These are phyloP conservation scores for Phocides pigmalion DNA, from an alignment of 1,140 invertebrate genomes.

Conservation along the genomic window DNA sequence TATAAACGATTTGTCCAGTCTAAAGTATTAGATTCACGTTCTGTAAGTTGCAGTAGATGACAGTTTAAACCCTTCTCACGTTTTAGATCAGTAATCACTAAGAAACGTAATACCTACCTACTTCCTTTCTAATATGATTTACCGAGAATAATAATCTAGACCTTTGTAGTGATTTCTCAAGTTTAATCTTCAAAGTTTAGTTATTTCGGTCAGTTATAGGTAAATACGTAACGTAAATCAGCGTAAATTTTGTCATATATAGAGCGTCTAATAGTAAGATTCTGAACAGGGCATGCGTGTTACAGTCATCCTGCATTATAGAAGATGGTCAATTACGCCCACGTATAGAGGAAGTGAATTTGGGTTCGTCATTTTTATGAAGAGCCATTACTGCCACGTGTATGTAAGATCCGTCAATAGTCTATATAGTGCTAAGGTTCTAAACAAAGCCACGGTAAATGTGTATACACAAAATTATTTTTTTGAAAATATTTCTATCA, in stretches of 20 bases:
- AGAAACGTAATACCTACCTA: constrained; percentile 17
- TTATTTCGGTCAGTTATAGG: too few species aligned
- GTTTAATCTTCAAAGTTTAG: background rate
- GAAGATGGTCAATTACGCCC: constrained; percentile 2
- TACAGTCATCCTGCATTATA: constrained; percentile 2
- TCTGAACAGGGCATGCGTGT: background rate
- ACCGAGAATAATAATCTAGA: background rate
- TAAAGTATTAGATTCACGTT: background rate
- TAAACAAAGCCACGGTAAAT: background rate
- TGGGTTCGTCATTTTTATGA: background rate
- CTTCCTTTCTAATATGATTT: constrained; percentile 3
- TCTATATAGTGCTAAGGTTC: background rate
- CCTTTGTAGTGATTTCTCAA: too few species aligned
- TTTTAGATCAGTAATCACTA: background rate
- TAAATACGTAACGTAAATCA: background rate
- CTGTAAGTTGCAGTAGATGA: background rate
- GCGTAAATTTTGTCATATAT: background rate
- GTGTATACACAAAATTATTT: too few species aligned
- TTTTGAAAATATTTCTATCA: too few species aligned
- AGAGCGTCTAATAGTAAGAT: background rate
- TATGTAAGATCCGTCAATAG: background rate
- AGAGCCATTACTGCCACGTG: background rate
- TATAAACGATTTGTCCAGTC: constrained; percentile 7
- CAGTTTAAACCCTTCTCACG: constrained; percentile 11
- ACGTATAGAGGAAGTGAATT: constrained; percentile 2